Percentiles rank a stretch among this genome's conserved stretches.
Evolutionary conservation across 1,140 invertebrate genomes (phyloP).

Genomic region (Drosophila virilis): DNA sequence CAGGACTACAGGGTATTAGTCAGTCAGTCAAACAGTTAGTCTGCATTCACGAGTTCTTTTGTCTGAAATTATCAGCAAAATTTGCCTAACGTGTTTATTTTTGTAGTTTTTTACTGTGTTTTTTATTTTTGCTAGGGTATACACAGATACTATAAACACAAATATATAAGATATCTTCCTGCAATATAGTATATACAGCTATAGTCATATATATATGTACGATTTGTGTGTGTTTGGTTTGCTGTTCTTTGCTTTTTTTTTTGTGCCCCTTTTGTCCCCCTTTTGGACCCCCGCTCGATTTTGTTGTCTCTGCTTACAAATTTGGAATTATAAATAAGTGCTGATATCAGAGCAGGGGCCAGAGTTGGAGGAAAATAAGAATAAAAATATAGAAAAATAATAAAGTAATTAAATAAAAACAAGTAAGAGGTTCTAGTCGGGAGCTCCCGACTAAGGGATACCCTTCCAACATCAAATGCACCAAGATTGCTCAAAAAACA

Average conservation of each 20-base stretch:
- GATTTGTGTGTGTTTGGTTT: slow-evolving; percentile 17
- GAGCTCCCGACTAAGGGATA: too few species aligned
- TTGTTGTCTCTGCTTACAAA: slow-evolving; percentile 45
- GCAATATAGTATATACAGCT: neutral
- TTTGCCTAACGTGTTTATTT: slow-evolving; percentile 58
- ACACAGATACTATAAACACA: slow-evolving; percentile 14
- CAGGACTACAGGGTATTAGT: too few species aligned
- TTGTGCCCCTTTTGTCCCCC: neutral
- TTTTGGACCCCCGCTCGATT: slow-evolving; percentile 35
- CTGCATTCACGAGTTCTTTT: neutral
- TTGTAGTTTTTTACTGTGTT: slow-evolving; percentile 15
- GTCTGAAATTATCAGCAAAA: slow-evolving; percentile 54
- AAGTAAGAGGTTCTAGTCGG: too few species aligned
- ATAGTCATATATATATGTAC: neutral
- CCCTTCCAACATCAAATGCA: too few species aligned
- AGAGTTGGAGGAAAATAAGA: slow-evolving; percentile 12
- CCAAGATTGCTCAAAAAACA: too few species aligned
- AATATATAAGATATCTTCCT: slow-evolving; percentile 3
- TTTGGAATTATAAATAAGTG: slow-evolving; percentile 66
- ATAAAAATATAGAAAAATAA: neutral
- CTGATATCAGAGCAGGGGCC: slow-evolving; percentile 41
- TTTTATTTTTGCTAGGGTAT: slow-evolving; percentile 29
- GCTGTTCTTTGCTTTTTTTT: slow-evolving; percentile 37
- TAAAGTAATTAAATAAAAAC: neutral
- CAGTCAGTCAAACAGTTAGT: neutral